These are phyloP conservation scores for Alloplasta piceator DNA, from an alignment of 2,888 invertebrate genomes.

Conservation along the genomic window DNA sequence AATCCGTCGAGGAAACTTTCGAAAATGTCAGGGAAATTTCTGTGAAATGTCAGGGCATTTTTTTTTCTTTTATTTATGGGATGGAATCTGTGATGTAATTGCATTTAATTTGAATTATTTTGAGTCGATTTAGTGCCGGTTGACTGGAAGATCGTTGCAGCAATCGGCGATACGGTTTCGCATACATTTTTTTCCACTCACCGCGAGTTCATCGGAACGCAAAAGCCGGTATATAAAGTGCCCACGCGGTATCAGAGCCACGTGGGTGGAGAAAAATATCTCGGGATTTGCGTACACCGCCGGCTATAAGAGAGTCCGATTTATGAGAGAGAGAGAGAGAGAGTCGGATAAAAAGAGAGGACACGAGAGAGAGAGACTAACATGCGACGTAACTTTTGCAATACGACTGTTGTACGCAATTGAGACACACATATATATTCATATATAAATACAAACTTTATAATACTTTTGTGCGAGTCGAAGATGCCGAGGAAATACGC, in stretches of 20 bases:
- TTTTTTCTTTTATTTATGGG: too few relatives aligned
- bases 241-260: constrained; percentile 71
- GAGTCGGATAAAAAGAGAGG: constrained; percentile 16
- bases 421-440: neutral
- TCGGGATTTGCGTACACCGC: constrained; percentile 51
- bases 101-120: too few relatives aligned
- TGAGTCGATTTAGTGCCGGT: too few relatives aligned
- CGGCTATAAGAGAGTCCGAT: constrained; percentile 57
- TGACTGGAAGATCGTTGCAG: constrained; percentile 46
- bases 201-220: constrained; percentile 71
- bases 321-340: constrained; percentile 48
- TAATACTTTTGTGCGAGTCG: neutral
- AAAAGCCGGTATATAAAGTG: constrained; percentile 71
- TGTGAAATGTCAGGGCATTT: too few relatives aligned
- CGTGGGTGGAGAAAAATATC: constrained; percentile 67
- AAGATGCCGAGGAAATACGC: constrained; percentile 22
- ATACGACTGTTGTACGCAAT: constrained; percentile 36
- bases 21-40: too few relatives aligned
- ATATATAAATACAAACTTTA: neutral
- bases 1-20: too few relatives aligned
- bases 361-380: constrained; percentile 30
- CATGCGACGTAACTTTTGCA: constrained; percentile 41
- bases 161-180: constrained; percentile 56
- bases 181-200: constrained; percentile 13
- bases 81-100: too few relatives aligned